Evolutionary conservation across 2,113 vertebrate species (phyloP).

Genomic region (Mormyrus iriodes): DNA sequence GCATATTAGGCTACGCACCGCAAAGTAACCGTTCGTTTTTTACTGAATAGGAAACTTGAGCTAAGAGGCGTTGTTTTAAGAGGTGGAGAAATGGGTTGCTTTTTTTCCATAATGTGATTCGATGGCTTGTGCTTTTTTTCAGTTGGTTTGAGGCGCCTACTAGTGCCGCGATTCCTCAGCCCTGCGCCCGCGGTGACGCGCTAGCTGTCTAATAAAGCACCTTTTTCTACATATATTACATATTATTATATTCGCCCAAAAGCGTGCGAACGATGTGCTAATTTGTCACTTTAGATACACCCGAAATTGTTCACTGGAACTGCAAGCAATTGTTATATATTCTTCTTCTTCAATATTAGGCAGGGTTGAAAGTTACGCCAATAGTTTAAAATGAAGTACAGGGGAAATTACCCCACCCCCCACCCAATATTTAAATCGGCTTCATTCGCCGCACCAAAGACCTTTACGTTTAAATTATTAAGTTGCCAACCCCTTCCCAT

Average conservation of each 20-base stretch:
- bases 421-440: too few species aligned
- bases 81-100: neutral
- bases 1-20: neutral
- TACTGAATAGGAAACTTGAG: neutral
- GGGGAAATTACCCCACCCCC: too few species aligned
- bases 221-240: neutral
- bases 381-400: neutral
- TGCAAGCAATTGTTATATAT: neutral
- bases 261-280: neutral
- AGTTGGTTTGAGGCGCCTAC: constrained; percentile 26
- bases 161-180: constrained; percentile 14
- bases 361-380: neutral
- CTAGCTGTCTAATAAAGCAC: neutral
- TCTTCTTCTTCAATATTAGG: neutral
- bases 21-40: neutral
- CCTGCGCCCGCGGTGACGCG: neutral
- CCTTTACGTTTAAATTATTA: too few species aligned
- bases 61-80: neutral
- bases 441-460: too few species aligned
- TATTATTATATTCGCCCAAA: neutral
- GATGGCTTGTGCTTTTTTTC: neutral
- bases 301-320: neutral
- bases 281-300: neutral
- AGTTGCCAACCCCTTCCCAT: too few species aligned
- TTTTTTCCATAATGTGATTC: neutral